Percentiles rank a stretch among this genome's conserved stretches.
These are phyloP conservation scores for Macrotis lagotis DNA, from an alignment of 2,113 vertebrate genomes.

Conservation along the genomic window DNA sequence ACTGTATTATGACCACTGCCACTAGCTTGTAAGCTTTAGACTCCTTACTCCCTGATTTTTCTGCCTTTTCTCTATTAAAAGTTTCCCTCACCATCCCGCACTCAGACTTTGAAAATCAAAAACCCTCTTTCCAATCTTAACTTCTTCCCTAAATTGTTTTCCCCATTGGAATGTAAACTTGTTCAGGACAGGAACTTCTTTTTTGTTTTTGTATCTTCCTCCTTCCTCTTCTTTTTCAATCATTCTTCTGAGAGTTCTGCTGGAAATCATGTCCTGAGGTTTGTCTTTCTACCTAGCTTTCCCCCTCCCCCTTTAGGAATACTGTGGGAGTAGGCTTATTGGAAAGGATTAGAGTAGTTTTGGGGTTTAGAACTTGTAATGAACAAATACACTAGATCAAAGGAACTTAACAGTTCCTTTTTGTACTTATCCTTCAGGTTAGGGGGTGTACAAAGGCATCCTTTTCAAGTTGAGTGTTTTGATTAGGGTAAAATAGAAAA, in stretches of 20 bases:
- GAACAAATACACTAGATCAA: neutral
- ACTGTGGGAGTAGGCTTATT: neutral
- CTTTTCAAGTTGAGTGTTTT: neutral
- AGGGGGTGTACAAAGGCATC: neutral
- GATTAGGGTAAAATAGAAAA: neutral
- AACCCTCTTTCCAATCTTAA: rapidly evolving
- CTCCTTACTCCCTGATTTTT: neutral
- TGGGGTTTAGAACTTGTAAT: neutral
- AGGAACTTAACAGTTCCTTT: neutral
- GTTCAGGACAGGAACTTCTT: neutral
- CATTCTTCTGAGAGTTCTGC: neutral
- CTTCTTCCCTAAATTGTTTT: neutral
- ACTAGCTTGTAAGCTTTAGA: neutral
- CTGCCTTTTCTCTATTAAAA: neutral
- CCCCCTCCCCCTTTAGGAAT: neutral
- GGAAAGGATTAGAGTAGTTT: neutral
- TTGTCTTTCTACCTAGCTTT: neutral
- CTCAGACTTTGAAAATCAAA: neutral
- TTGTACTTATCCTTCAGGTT: neutral
- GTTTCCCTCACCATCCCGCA: neutral
- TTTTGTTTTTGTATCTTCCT: neutral
- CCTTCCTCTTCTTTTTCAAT: neutral
- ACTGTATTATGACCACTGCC: neutral
- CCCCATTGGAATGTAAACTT: neutral
- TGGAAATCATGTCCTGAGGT: neutral